Evolutionary conservation across 2,113 vertebrate genomes (phyloP).

Genomic region (Mugil cephalus): DNA sequence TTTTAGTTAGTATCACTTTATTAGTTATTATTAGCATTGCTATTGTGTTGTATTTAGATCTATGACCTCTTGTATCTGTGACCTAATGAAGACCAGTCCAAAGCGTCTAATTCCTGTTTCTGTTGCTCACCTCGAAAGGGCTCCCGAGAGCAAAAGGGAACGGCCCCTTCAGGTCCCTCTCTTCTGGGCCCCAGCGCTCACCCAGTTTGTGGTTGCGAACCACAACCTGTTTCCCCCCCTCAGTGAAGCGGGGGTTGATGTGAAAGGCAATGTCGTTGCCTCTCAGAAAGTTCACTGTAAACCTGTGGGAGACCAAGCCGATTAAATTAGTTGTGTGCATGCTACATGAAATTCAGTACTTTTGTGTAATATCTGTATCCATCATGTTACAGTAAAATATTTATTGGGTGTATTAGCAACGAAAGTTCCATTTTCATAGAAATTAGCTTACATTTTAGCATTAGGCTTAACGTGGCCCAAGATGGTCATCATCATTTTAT

Average conservation of each 20-base stretch:
- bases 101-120: background rate
- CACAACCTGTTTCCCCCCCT: constrained; percentile 78
- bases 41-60: too few species aligned
- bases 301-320: constrained; percentile 65
- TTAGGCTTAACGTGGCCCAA: constrained; percentile 81
- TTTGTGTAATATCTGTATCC: background rate
- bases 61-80: too few species aligned
- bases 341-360: background rate
- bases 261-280: constrained; percentile 86
- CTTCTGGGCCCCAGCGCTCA: constrained; percentile 83
- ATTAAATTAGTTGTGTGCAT: background rate
- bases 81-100: too few species aligned
- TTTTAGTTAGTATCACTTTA: constrained; percentile 5
- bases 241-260: constrained; percentile 85
- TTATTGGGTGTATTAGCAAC: background rate
- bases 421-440: background rate
- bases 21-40: background rate
- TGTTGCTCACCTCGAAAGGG: constrained; percentile 82
- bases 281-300: constrained; percentile 85
- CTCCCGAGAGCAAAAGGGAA: constrained; percentile 82
- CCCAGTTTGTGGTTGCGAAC: constrained; percentile 84
- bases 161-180: constrained; percentile 78
- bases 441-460: constrained; percentile 81
- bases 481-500: constrained; percentile 87
- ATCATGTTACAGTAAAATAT: background rate